phyloP scores from a whole-genome alignment of 2,113 vertebrate species.

The Caracal caracal region DNA sequence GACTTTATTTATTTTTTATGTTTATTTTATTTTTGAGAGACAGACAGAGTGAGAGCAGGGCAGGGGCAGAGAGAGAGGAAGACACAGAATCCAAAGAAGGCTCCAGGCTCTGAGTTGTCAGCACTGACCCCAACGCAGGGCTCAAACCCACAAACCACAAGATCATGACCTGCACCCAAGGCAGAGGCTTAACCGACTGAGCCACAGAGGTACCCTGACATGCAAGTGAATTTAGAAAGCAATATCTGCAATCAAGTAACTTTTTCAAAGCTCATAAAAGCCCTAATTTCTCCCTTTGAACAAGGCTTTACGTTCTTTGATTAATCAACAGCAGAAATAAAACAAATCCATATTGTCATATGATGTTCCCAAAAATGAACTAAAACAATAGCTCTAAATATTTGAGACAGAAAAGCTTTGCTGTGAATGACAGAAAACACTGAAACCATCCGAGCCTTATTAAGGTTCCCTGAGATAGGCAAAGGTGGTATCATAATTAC shows the following conservation, averaged over 20 bases:
- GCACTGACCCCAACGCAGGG: too few relatives aligned
- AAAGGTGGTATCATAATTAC: neutral
- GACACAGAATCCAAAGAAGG: too few relatives aligned
- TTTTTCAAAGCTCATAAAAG: neutral
- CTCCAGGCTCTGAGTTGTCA: too few relatives aligned
- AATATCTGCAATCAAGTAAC: neutral
- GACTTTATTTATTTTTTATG: neutral
- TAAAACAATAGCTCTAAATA: neutral
- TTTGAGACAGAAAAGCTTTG: neutral
- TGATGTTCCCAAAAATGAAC: neutral
- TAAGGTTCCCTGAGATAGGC: neutral
- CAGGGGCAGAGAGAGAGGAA: too few relatives aligned
- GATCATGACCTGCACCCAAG: too few relatives aligned
- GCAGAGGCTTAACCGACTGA: too few relatives aligned
- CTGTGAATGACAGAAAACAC: neutral
- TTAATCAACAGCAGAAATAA: neutral
- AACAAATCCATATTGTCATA: neutral
- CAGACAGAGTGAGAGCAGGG: too few relatives aligned
- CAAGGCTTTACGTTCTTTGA: neutral
- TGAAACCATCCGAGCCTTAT: neutral
- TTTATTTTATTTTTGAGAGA: too few relatives aligned
- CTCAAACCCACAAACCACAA: too few relatives aligned
- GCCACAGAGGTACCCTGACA: neutral
- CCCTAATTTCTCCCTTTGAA: neutral
- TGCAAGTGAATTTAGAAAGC: neutral